Conservation (phyloP, 1,140 invertebrate genomes). For the Eriocheir sinensis region DNA sequence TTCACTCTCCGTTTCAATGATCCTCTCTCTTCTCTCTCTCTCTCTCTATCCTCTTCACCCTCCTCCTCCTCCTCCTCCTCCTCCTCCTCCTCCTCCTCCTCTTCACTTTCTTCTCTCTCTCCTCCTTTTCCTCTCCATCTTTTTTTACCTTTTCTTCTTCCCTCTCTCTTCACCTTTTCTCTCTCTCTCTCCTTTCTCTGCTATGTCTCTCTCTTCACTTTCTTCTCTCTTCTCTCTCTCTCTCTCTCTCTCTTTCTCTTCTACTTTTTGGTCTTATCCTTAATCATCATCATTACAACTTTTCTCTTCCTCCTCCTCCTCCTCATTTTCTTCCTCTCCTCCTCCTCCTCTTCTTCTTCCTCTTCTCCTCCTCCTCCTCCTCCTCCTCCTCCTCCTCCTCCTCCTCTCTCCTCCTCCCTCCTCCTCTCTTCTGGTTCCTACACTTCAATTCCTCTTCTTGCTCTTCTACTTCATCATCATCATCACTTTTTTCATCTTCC, state of each 20-base stretch:
- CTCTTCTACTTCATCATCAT: too few species aligned
- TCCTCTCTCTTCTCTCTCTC: background rate
- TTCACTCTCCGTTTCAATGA: background rate
- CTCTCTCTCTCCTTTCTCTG: background rate
- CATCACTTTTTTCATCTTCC: background rate
- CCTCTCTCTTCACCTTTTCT: background rate
- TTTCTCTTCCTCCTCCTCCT: too few species aligned
- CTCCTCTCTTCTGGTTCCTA: too few species aligned
- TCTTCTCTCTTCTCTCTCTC: background rate
- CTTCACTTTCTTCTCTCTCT: background rate
- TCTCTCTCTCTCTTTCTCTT: background rate
- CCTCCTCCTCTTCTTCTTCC: too few species aligned
- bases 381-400: background rate
- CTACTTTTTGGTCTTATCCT: too few species aligned
- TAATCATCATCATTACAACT: too few species aligned
- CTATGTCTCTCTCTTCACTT: background rate
- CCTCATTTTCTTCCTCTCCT: too few species aligned
- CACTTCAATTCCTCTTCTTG: too few species aligned
- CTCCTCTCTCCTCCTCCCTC: background rate
- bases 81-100: background rate
- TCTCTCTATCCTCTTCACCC: background rate
- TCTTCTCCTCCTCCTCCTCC: background rate
- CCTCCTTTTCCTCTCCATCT: background rate
- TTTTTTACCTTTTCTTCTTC: background rate
- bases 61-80: background rate